Conservation (phyloP, 2,113 vertebrate species). For the Rhea pennata region DNA sequence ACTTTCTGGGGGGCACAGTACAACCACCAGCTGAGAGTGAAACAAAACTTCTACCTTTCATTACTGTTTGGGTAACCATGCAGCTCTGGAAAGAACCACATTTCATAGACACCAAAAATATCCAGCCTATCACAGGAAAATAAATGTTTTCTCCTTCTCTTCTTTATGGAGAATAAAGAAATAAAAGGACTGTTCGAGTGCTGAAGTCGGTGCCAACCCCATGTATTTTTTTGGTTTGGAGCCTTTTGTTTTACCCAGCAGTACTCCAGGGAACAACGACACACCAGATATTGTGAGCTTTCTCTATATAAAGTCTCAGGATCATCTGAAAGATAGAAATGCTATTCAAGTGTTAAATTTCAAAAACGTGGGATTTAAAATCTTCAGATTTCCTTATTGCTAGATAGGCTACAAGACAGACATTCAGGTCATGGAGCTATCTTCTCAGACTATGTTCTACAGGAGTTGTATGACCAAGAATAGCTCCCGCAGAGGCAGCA, state of each 20-base stretch:
- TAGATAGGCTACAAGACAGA: neutral
- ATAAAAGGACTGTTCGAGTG: neutral
- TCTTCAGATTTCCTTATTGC: neutral
- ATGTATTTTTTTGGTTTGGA: neutral
- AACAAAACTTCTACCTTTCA: neutral
- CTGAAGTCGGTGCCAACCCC: neutral
- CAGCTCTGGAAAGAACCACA: neutral
- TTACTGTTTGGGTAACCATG: neutral
- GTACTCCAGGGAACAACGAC: neutral
- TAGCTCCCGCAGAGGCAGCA: neutral
- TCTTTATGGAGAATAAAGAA: neutral
- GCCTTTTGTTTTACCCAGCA: neutral
- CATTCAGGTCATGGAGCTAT: neutral
- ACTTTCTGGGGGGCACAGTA: neutral
- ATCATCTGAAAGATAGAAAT: neutral
- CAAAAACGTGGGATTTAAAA: neutral
- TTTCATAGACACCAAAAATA: neutral
- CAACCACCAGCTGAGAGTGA: constrained; percentile 5
- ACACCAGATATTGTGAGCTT: neutral
- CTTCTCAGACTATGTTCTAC: constrained; percentile 9
- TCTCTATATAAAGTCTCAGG: neutral
- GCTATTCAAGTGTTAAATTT: neutral
- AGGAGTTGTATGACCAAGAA: neutral
- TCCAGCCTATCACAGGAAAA: neutral
- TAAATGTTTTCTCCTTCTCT: neutral